Conservation (phyloP, 2,113 vertebrate genomes). For the Xenopus laevis region DNA sequence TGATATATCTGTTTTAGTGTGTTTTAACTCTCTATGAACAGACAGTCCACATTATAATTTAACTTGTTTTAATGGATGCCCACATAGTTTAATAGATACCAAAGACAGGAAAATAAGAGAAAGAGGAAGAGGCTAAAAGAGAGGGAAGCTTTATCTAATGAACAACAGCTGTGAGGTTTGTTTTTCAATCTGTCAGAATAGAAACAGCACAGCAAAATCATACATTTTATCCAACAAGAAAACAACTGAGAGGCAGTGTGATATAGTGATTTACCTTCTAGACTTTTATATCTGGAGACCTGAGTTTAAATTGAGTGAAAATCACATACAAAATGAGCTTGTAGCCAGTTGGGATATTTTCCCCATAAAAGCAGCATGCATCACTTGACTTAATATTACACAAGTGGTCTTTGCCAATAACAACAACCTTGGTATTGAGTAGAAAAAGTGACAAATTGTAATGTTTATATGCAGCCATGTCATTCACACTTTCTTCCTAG, state of each 20-base stretch:
- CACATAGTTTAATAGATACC: too few species aligned
- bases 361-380: conserved; percentile 44
- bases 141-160: conserved; percentile 41
- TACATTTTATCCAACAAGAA: conserved; percentile 45
- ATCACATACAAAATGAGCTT: conserved; percentile 45
- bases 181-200: conserved; percentile 44
- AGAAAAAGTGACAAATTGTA: conserved; percentile 35
- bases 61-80: too few species aligned
- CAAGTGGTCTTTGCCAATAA: conserved; percentile 41
- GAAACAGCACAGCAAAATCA: conserved; percentile 38
- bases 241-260: conserved; percentile 45
- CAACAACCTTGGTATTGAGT: conserved; percentile 34
- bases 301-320: conserved; percentile 44
- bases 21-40: too few species aligned
- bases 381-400: conserved; percentile 46
- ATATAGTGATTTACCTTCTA: conserved; percentile 45
- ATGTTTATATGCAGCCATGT: conserved; percentile 24
- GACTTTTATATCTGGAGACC: conserved; percentile 45
- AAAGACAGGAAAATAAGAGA: too few species aligned
- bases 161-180: conserved; percentile 44
- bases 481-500: conserved; percentile 3
- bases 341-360: conserved; percentile 45
- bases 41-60: too few species aligned
- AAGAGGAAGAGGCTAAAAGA: conserved; percentile 37
- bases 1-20: too few species aligned